phyloP scores from a whole-genome alignment of 2,113 vertebrate genomes.

The Thermophis baileyi region DNA sequence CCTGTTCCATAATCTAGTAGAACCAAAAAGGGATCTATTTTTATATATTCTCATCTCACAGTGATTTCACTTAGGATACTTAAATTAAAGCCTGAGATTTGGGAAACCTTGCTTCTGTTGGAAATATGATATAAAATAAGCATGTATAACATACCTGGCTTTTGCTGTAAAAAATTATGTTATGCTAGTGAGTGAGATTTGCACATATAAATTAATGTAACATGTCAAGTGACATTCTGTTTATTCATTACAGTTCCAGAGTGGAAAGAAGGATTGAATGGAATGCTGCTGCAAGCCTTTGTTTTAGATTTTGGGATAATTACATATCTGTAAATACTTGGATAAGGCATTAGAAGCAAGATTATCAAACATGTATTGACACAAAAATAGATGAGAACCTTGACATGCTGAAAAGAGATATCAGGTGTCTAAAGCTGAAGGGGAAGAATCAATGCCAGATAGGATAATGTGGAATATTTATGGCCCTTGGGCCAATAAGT shows the following conservation, averaged over 20 bases:
- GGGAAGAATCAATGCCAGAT: not conserved
- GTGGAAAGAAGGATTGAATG: not conserved
- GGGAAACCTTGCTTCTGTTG: conserved; percentile 56
- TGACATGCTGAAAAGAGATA: not conserved
- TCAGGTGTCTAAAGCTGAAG: not conserved
- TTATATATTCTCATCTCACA: not conserved
- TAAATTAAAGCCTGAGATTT: conserved; percentile 32
- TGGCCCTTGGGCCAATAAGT: not conserved
- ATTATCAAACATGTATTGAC: not conserved
- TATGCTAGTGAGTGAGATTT: conserved; percentile 69
- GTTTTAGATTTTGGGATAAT: not conserved
- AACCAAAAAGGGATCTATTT: not conserved
- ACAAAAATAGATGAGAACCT: not conserved
- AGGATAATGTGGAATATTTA: not conserved
- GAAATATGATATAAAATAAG: conserved; percentile 52
- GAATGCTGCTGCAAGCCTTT: not conserved
- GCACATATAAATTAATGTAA: conserved; percentile 61
- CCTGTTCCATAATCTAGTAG: not conserved
- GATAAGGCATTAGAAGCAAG: not conserved
- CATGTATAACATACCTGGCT: conserved; percentile 65
- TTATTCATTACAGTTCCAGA: conserved; percentile 42
- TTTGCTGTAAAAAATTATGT: conserved; percentile 75
- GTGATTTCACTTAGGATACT: not conserved
- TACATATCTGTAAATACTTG: not conserved
- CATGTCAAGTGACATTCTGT: conserved; percentile 73